These are phyloP conservation scores for Rhimphoctona megacephalus DNA, from an alignment of 2,888 invertebrate genomes.

Conservation along the genomic window DNA sequence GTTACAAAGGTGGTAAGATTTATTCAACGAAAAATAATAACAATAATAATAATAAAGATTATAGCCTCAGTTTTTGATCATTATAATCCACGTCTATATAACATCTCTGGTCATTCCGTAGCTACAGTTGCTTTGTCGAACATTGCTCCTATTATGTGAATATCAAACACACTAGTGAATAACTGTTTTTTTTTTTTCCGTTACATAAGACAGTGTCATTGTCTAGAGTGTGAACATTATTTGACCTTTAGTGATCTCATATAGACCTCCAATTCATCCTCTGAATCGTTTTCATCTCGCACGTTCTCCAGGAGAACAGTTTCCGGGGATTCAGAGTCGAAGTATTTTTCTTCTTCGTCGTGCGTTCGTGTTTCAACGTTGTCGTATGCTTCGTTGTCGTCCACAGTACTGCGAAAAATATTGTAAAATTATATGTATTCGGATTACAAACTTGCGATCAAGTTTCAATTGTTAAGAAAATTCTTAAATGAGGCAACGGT, in stretches of 20 bases:
- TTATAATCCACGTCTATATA: conserved; percentile 26
- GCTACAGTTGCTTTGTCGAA: conserved; percentile 50
- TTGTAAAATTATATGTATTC: conserved; percentile 15
- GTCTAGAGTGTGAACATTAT: conserved; percentile 74
- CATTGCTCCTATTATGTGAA: conserved; percentile 63
- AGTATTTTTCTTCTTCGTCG: conserved; percentile 96
- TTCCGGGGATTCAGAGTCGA: conserved; percentile 93
- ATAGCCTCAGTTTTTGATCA: conserved; percentile 8
- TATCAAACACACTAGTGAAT: conserved; percentile 52
- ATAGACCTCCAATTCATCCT: conserved; percentile 91
- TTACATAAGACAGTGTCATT: conserved; percentile 65
- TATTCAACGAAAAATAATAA: conserved; percentile 3
- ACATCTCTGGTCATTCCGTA: conserved; percentile 54
- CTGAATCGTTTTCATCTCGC: conserved; percentile 78
- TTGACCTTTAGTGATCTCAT: conserved; percentile 86
- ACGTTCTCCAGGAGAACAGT: conserved; percentile 77
- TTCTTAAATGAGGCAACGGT: not conserved
- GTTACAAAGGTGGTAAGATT: not conserved
- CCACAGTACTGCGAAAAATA: conserved; percentile 87
- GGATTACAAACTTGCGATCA: not conserved
- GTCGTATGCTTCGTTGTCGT: conserved; percentile 93
- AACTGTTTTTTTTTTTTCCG: conserved; percentile 16
- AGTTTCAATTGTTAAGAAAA: not conserved
- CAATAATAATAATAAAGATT: not conserved
- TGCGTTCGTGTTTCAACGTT: conserved; percentile 89